A percentile compares a stretch with the other conserved stretches of the same genome.
Evolutionary conservation across 2,113 vertebrate genomes (phyloP).

Genomic region (Asarcornis scutulata): DNA sequence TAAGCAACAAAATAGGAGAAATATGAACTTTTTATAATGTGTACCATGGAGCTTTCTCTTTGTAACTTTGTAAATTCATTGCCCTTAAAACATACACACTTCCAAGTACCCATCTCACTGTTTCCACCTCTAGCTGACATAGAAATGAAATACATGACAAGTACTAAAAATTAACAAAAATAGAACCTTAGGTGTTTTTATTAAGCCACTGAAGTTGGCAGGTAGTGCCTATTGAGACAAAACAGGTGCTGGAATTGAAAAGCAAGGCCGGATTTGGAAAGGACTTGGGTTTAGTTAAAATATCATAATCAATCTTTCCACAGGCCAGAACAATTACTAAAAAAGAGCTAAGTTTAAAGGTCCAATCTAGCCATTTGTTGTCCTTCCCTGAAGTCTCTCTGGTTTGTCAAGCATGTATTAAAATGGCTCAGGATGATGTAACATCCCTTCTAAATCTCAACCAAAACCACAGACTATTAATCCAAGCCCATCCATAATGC

Average conservation of each 20-base stretch:
- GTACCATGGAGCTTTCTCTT: neutral
- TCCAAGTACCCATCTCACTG: neutral
- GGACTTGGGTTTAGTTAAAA: neutral
- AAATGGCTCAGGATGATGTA: neutral
- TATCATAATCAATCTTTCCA: neutral
- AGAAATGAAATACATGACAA: neutral
- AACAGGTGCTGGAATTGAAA: neutral
- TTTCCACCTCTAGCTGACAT: neutral
- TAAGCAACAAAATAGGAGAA: conserved; percentile 36
- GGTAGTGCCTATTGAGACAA: neutral
- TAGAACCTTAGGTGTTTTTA: neutral
- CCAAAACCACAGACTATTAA: neutral
- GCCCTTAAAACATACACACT: neutral
- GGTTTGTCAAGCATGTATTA: neutral
- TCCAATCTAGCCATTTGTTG: neutral
- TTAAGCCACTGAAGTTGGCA: neutral
- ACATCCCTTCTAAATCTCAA: neutral
- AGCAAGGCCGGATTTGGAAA: neutral
- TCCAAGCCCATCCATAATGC: neutral
- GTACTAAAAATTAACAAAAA: neutral
- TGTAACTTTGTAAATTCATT: neutral
- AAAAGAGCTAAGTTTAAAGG: neutral
- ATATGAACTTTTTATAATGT: neutral
- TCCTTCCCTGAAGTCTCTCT: neutral
- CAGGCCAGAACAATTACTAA: neutral